Evolutionary conservation across 2,888 invertebrate species (phyloP).

Genomic region (Eupithecia inturbata): DNA sequence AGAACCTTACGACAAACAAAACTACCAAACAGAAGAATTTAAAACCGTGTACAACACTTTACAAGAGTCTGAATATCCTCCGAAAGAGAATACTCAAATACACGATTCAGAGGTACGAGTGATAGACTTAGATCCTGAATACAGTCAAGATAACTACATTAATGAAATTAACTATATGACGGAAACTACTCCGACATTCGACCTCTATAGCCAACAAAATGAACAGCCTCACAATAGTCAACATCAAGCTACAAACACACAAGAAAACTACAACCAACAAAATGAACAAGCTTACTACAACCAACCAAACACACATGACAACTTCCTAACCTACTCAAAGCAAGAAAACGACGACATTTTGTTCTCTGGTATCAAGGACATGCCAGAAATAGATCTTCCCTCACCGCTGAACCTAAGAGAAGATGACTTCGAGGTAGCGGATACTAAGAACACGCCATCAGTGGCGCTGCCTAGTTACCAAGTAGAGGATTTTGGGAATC

Average conservation of each 20-base stretch:
- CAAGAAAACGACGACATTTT: conserved; percentile 32
- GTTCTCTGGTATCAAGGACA: conserved; percentile 36
- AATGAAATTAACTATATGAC: conserved; percentile 33
- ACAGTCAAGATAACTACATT: conserved; percentile 24
- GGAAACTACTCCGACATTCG: conserved; percentile 34
- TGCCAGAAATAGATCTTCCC: conserved; percentile 62
- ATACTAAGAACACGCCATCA: conserved; percentile 66
- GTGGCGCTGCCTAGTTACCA: conserved; percentile 61
- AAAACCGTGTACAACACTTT: conserved; percentile 41
- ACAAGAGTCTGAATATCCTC: conserved; percentile 28
- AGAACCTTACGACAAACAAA: conserved; percentile 39
- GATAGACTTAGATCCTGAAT: conserved; percentile 39
- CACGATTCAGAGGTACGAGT: conserved; percentile 41
- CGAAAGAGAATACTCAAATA: conserved; percentile 35
- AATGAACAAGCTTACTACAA: conserved; percentile 16
- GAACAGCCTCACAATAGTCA: conserved; percentile 14
- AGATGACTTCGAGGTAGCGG: conserved; percentile 62
- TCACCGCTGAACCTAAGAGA: conserved; percentile 67
- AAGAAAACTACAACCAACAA: conserved; percentile 41
- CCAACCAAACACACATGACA: conserved; percentile 48
- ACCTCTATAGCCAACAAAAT: conserved; percentile 14
- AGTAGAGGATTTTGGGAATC: conserved; percentile 67
- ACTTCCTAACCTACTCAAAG: conserved; percentile 35
- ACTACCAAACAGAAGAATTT: conserved; percentile 40
- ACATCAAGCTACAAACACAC: conserved; percentile 43